Evolutionary conservation across 2,888 invertebrate species (phyloP).

Genomic region (Odontocerum albicorne): DNA sequence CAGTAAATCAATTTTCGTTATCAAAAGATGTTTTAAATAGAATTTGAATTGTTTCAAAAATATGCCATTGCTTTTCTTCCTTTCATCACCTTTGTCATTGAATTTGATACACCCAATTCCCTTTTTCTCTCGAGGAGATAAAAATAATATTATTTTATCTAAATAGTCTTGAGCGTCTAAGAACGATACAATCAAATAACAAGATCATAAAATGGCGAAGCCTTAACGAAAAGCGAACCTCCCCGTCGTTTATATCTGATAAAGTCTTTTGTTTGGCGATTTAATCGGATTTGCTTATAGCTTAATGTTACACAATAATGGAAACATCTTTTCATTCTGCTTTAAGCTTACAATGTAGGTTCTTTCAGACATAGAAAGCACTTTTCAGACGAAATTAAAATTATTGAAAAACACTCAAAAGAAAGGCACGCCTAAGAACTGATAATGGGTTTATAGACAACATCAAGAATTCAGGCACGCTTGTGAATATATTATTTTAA

Average conservation of each 20-base stretch:
- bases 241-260: background rate
- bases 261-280: background rate
- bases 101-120: background rate
- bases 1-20: no score
- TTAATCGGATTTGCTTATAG: background rate
- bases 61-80: background rate
- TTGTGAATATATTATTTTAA: no score
- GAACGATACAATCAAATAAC: slow-evolving; percentile 11
- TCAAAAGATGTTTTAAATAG: no score
- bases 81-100: background rate
- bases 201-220: slow-evolving; percentile 7
- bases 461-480: no score
- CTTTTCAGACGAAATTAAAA: no score
- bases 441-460: no score
- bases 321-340: background rate
- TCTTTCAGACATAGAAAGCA: no score
- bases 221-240: background rate
- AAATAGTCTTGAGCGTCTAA: slow-evolving; percentile 4
- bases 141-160: slow-evolving; percentile 11
- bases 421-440: no score
- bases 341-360: background rate
- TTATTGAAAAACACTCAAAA: no score
- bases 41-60: no score
- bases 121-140: no score
- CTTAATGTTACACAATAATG: background rate